Base-by-base conservation (phyloP, 2,888 invertebrate species). In the Eupithecia subfuscata region DNA sequence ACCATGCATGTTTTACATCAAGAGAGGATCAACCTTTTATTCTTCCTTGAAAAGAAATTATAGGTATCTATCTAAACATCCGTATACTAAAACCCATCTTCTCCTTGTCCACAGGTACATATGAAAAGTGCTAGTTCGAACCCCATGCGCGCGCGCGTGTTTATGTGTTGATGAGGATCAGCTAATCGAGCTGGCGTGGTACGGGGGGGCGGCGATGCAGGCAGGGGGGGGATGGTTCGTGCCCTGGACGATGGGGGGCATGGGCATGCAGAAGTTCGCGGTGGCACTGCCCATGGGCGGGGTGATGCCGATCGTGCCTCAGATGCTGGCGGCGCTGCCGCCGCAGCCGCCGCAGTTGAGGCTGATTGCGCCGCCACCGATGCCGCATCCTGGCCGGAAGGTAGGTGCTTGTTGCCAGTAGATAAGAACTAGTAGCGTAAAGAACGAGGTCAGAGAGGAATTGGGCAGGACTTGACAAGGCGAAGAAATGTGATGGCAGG, bases 121-220 rank as follows among this genome's bases (percentile, higher is more conserved):
- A 88, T 91, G 91, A 84, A 82, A 86, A 89, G 90, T 88, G 90
- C 80, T 68, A 71, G 43, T 70, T 70, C 52, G 40, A 67, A 81
- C 82, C 83, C 78, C 79, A 82, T 78, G 83, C 76, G 80, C 76
- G 74, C 81, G 83, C 84, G 81, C 75, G 81, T 85, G 87, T 80
- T 71, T 79, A 84, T 84, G 87, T 82, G 86, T 92, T 89, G 84
- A 92, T 92, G 93, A 89, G 92, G 90, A 83, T 83, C 84, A 90
- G 90, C 83, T 90, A 90, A 91, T 91, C 92, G 91, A 86, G 89
- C 94, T 95, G 94, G 95, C 94, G 93, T 95, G 95, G 95, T 94
- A 94, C 94, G 92, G 94, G 85, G 90, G 90, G 84, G 93, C 92
- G 85, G 92, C 91, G 85, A 93, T 93, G 92, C 93, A 93, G 91